phyloP scores from a whole-genome alignment of 2,888 invertebrate species.

The Hypsopygia costalis region DNA sequence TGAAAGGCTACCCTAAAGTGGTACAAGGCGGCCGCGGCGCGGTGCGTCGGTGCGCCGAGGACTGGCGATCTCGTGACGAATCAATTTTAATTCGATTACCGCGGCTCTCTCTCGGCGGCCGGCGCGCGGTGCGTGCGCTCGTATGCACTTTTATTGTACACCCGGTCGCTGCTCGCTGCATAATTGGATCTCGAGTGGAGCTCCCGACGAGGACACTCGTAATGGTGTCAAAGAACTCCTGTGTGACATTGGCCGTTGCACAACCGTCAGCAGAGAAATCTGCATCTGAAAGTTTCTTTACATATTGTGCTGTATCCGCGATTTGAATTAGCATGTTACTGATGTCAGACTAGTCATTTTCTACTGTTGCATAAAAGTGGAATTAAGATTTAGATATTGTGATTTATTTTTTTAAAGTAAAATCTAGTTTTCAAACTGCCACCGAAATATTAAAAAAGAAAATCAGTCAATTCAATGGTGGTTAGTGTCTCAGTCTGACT shows the following conservation, averaged over 20 bases:
- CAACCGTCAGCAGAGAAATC: constrained; percentile 1
- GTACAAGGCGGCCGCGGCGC: not conserved
- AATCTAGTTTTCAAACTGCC: too few relatives aligned
- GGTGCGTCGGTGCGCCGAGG: too few relatives aligned
- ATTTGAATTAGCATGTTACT: too few relatives aligned
- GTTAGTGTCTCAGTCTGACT: too few relatives aligned
- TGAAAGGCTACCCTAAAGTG: too few relatives aligned
- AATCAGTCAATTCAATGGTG: too few relatives aligned
- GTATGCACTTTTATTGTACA: not conserved
- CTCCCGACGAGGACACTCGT: constrained; percentile 6
- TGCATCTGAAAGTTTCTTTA: not conserved
- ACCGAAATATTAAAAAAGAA: too few relatives aligned
- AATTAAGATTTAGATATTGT: too few relatives aligned
- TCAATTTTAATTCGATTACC: constrained; percentile 57
- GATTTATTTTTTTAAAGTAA: too few relatives aligned
- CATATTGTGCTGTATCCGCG: too few relatives aligned
- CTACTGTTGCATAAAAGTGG: too few relatives aligned
- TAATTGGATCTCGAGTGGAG: constrained; percentile 13
- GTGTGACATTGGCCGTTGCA: constrained; percentile 13
- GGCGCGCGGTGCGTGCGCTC: not conserved
- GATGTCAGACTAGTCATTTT: too few relatives aligned
- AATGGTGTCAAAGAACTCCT: constrained; percentile 15
- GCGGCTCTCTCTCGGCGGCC: constrained; percentile 20
- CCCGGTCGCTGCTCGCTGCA: constrained; percentile 5
- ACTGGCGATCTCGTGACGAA: constrained; percentile 34